phyloP scores from a whole-genome alignment of 2,797 vertebrate genomes.

The Typhlichthys eigenmanni region DNA sequence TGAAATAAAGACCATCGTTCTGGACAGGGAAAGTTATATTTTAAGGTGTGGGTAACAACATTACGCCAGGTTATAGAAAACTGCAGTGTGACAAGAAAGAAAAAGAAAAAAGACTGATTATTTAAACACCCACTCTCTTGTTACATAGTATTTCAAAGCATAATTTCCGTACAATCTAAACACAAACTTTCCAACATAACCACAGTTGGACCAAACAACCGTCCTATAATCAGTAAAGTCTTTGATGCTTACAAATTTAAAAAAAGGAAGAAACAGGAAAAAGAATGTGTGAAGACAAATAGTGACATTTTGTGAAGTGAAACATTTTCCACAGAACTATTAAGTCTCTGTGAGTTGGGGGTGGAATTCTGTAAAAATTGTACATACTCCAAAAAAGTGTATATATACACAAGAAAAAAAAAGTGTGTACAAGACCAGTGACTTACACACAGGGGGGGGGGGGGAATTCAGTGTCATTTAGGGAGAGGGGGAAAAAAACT shows the following conservation, averaged over 20 bases:
- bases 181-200: slow-evolving; percentile 39
- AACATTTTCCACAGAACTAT: slow-evolving; percentile 22
- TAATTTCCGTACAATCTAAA: slow-evolving; percentile 44
- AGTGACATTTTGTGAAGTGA: slow-evolving; percentile 2
- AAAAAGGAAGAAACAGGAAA: slow-evolving; percentile 21
- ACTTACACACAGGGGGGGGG: not conserved
- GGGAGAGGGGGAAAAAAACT: slow-evolving; percentile 12
- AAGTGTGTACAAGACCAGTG: not conserved
- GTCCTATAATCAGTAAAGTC: slow-evolving; percentile 28
- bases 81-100: slow-evolving; percentile 59
- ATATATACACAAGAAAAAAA: not conserved
- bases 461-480: slow-evolving; percentile 35
- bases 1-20: slow-evolving; percentile 31
- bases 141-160: slow-evolving; percentile 56
- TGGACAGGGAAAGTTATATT: slow-evolving; percentile 29
- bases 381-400: not conserved
- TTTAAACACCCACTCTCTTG: slow-evolving; percentile 59
- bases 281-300: slow-evolving; percentile 24
- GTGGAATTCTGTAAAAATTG: not conserved
- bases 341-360: slow-evolving; percentile 16
- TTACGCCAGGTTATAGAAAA: slow-evolving; percentile 55
- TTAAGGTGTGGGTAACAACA: slow-evolving; percentile 31
- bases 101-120: not conserved
- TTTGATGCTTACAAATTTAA: slow-evolving; percentile 21
- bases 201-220: slow-evolving; percentile 31